Base-by-base conservation (phyloP, 2,113 vertebrate genomes). In the Entosphenus tridentatus region DNA sequence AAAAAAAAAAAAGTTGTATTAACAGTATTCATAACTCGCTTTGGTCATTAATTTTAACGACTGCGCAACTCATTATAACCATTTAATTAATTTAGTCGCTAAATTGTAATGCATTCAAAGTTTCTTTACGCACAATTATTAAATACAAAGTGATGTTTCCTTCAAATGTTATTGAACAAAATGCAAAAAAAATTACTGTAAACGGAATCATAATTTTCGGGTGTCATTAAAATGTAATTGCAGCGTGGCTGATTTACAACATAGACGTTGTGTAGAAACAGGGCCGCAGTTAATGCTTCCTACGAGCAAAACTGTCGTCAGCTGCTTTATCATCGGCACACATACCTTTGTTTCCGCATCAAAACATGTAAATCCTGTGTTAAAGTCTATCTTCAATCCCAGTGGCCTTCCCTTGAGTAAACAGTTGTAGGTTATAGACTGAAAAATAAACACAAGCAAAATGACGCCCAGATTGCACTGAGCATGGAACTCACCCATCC, bases 321-420 rank as follows among this genome's bases (percentile, higher is more conserved):
- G 62, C 10, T 65, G n/a, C 21, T 65, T 16, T 14, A 65, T 65
- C 21, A 65, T 65, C 21, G 10, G 21, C 2, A 65, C 62, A 21
- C 62, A n/a, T 65, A 65, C 62, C 62, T 65, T 65, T n/a, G 62
- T 65, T n/a, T 65, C 21, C n/a, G 21, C n/a, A 65, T 65, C 62
- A 65, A 65, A 11, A 21, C 62, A 65, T n/a, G 62, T 65, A 21
- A 65, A 65, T 65, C 62, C 62, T 16, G n/a, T n/a, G 62, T 21
- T 65, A 21, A 65, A 65, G 21, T 65, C 62, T 16, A 65, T 65
- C 62, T 65, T 65, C 62, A 65, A 21, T 9, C n/a, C 21, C 21
- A 65, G 62, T 65, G 62, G n/a, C 62, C 21, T n/a, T 21, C 62
- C 62, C 10, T 65, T 65, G 10, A 16, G 21, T 65, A 21, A 65